Evolutionary conservation across 2,888 invertebrate species (phyloP).

Genomic region (Beris morrisii): DNA sequence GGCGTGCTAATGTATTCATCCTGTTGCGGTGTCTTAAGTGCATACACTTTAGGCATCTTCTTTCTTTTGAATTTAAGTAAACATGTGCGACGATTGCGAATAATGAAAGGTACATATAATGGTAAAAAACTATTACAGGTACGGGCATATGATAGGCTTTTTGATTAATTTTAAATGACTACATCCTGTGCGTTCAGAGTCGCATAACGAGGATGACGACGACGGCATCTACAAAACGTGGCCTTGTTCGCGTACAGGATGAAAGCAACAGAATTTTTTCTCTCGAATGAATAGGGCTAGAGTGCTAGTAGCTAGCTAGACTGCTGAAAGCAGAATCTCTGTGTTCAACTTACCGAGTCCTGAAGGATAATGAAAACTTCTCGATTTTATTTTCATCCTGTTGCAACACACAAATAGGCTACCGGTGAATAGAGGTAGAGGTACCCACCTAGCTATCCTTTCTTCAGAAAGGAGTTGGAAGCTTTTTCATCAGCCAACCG

Average conservation of each 20-base stretch:
- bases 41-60: background rate
- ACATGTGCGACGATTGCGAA: conserved; percentile 20
- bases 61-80: conserved; percentile 12
- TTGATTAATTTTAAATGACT: conserved; percentile 27
- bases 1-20: background rate
- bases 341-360: no score
- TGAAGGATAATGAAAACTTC: no score
- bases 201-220: conserved; percentile 9
- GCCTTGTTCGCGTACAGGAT: conserved; percentile 4
- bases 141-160: conserved; percentile 21
- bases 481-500: no score
- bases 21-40: conserved; percentile 6
- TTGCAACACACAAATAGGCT: no score
- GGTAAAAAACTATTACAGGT: conserved; percentile 6
- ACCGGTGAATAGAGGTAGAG: no score
- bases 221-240: background rate
- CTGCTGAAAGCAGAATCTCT: no score
- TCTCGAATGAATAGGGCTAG: conserved; percentile 9
- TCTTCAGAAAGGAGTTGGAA: no score
- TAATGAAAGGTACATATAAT: conserved; percentile 10
- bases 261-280: conserved; percentile 15
- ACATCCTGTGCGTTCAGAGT: background rate
- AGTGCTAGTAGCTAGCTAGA: background rate
- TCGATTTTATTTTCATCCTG: no score
- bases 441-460: no score